phyloP scores from a whole-genome alignment of 2,113 vertebrate species.

The Gracilinanus agilis region DNA sequence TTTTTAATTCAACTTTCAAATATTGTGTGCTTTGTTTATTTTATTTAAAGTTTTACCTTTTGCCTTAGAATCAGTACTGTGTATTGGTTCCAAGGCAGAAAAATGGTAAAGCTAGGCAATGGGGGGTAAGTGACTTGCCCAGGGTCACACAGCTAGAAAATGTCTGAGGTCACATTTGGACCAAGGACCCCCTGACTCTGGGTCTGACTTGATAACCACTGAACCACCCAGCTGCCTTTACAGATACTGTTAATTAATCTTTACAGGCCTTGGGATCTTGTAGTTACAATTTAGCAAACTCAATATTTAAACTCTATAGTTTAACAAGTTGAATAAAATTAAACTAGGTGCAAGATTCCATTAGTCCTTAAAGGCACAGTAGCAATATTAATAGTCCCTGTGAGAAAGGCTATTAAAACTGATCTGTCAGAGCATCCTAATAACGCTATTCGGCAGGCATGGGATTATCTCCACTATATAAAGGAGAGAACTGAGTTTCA shows the following conservation, averaged over 20 bases:
- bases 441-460: accelerated
- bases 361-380: not conserved
- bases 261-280: not conserved
- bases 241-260: not conserved
- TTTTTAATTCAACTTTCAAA: too few relatives aligned
- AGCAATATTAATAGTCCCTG: not conserved
- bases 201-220: too few relatives aligned
- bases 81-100: too few relatives aligned
- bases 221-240: too few relatives aligned
- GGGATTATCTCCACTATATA: not conserved
- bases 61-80: too few relatives aligned
- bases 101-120: too few relatives aligned
- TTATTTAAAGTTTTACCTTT: too few relatives aligned
- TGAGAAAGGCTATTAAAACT: not conserved
- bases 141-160: too few relatives aligned
- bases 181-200: too few relatives aligned
- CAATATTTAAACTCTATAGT: not conserved
- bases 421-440: not conserved
- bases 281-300: not conserved
- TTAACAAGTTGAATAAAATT: not conserved
- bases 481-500: not conserved
- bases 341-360: not conserved
- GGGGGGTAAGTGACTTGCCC: too few relatives aligned
- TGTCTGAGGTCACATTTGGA: too few relatives aligned
- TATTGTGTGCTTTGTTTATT: too few relatives aligned